Evolutionary conservation across 2,113 vertebrate genomes (phyloP).

Genomic region (zebrafish (Danio rerio)): DNA sequence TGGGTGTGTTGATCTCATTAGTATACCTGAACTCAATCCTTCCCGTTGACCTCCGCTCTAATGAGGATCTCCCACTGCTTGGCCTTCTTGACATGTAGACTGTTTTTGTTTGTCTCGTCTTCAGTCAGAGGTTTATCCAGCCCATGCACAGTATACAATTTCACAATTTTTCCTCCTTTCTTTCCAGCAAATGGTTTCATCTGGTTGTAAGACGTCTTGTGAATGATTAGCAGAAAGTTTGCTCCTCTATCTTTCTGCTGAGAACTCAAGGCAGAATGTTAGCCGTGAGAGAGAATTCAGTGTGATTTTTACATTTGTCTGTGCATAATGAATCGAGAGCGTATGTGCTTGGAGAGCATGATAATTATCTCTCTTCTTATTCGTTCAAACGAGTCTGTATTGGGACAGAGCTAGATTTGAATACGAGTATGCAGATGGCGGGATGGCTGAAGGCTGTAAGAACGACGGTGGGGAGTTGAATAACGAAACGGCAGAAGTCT

Average conservation of each 20-base stretch:
- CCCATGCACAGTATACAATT: background rate
- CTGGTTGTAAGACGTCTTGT: background rate
- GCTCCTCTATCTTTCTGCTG: background rate
- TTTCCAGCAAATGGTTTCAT: background rate
- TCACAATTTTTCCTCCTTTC: background rate
- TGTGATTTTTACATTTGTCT: background rate
- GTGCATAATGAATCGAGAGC: background rate
- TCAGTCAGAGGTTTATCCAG: constrained; percentile 4
- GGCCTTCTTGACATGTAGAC: constrained; percentile 26
- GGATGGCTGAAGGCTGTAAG: constrained; percentile 40
- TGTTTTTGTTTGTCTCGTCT: constrained; percentile 31
- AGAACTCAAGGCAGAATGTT: background rate
- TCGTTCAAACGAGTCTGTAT: constrained; percentile 12
- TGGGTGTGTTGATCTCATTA: constrained; percentile 54
- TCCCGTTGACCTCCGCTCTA: constrained; percentile 39
- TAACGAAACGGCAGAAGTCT: constrained; percentile 27
- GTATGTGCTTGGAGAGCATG: constrained; percentile 8
- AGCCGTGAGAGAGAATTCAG: background rate
- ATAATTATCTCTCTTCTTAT: constrained; percentile 29
- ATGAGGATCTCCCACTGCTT: constrained; percentile 55
- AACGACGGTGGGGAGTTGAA: constrained; percentile 22
- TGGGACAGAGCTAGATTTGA: constrained; percentile 25
- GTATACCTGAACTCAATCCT: constrained; percentile 44
- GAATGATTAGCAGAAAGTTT: background rate
- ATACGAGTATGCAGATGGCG: constrained; percentile 39